phyloP scores from a whole-genome alignment of 2,888 invertebrate genomes.

The Tigriopus californicus region DNA sequence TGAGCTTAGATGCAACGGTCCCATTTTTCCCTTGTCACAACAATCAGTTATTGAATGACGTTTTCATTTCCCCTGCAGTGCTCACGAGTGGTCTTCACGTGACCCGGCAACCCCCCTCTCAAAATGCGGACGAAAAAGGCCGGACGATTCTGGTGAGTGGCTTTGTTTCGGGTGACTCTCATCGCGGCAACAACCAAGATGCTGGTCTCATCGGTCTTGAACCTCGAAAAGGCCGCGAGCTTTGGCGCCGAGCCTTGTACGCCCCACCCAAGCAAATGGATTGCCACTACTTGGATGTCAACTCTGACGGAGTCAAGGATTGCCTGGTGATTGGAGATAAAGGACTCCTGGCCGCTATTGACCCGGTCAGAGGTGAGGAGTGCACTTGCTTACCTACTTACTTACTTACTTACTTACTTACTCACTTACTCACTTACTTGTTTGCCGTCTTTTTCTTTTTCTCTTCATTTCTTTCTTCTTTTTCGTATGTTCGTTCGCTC shows the following conservation, averaged over 20 bases:
- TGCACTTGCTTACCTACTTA: no score
- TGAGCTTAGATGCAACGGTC: no score
- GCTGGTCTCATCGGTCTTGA: background rate
- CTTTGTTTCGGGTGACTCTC: background rate
- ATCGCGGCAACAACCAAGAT: background rate
- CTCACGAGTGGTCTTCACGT: conserved; percentile 7
- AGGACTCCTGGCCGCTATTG: conserved; percentile 4
- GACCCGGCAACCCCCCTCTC: no score
- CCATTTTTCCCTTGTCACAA: no score
- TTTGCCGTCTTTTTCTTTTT: no score
- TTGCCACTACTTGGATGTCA: conserved; percentile 3
- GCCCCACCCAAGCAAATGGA: background rate
- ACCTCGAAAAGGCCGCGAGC: background rate
- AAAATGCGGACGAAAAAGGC: background rate
- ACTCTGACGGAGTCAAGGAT: conserved; percentile 2
- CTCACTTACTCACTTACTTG: no score
- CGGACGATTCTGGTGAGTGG: conserved; percentile 4
- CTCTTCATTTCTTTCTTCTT: no score
- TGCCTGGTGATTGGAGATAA: conserved; percentile 1
- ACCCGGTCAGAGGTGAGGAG: background rate
- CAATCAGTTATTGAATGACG: background rate
- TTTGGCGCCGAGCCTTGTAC: background rate
- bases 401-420: no score
- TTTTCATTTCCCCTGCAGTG: conserved; percentile 1
- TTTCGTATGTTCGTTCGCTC: no score